Evolutionary conservation across 1,140 invertebrate species (phyloP).

Genomic region (Danaus melanippus): DNA sequence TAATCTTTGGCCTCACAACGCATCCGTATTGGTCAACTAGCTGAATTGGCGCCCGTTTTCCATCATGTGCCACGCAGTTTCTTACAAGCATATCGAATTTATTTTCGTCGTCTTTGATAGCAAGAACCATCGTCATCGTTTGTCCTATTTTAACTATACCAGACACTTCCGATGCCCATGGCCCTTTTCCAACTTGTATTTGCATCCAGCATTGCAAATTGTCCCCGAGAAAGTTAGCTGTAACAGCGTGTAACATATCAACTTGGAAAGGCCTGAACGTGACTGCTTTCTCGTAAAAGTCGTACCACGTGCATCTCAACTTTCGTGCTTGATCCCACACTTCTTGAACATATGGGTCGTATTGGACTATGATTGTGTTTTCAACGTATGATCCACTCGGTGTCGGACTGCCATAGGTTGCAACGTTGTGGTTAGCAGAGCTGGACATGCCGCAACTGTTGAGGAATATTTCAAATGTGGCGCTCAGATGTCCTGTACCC

Average conservation of each 20-base stretch:
- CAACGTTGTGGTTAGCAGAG: conserved; percentile 87
- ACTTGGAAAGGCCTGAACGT: conserved; percentile 95
- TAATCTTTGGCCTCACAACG: conserved; percentile 93
- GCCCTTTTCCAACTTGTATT: conserved; percentile 94
- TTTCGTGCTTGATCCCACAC: conserved; percentile 89
- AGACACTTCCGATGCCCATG: conserved; percentile 94
- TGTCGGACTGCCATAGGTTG: conserved; percentile 84
- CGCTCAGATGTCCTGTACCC: conserved; percentile 89
- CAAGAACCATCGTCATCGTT: conserved; percentile 96
- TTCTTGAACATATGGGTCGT: conserved; percentile 95
- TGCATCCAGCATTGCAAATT: conserved; percentile 98
- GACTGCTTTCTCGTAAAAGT: conserved; percentile 95
- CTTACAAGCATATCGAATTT: conserved; percentile 96
- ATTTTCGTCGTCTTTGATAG: conserved; percentile 95
- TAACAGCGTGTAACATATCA: conserved; percentile 94
- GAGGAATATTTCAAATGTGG: conserved; percentile 93
- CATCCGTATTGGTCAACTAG: conserved; percentile 93
- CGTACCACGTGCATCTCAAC: conserved; percentile 93
- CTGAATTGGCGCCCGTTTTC: conserved; percentile 92
- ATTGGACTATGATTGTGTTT: conserved; percentile 96
- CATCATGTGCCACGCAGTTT: conserved; percentile 95
- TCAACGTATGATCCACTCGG: conserved; percentile 94
- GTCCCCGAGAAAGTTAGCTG: conserved; percentile 94
- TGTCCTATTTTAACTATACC: conserved; percentile 96
- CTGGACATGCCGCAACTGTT: conserved; percentile 93